phyloP scores from a whole-genome alignment of 2,797 vertebrate species.

The Danio choprae region DNA sequence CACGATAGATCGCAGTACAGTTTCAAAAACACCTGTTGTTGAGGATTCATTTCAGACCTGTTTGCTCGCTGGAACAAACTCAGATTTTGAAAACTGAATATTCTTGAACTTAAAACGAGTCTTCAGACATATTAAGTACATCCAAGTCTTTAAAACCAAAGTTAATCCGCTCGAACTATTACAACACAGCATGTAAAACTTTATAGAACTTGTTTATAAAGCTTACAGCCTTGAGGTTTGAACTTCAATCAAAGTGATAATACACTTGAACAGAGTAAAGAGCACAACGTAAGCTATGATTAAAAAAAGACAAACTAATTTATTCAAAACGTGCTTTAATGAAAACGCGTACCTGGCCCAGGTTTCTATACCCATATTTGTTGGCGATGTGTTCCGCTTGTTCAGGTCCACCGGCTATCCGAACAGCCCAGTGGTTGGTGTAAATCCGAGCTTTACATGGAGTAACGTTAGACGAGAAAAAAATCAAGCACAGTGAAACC shows the following conservation, averaged over 20 bases:
- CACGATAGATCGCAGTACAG: background rate
- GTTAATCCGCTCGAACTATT: background rate
- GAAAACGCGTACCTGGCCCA: slow-evolving; percentile 90
- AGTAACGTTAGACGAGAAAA: slow-evolving; percentile 75
- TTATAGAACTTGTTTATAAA: slow-evolving; percentile 41
- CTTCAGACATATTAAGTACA: background rate
- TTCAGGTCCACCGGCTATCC: slow-evolving; percentile 88
- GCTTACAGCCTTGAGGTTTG: slow-evolving; percentile 53
- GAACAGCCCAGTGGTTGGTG: slow-evolving; percentile 99
- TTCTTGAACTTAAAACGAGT: background rate
- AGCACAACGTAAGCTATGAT: background rate
- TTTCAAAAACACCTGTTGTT: slow-evolving; percentile 47
- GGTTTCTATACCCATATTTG: slow-evolving; percentile 96
- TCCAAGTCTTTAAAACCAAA: background rate
- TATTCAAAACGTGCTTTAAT: slow-evolving; percentile 12
- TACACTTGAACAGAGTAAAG: slow-evolving; percentile 1
- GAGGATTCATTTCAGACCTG: background rate
- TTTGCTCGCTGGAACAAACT: background rate
- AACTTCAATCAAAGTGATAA: slow-evolving; percentile 52
- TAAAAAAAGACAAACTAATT: slow-evolving; percentile 6
- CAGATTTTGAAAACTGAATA: background rate
- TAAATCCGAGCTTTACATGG: slow-evolving; percentile 91
- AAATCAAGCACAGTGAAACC: slow-evolving; percentile 81
- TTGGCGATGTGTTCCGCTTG: slow-evolving; percentile 91
- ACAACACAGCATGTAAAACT: slow-evolving; percentile 18